Evolutionary conservation across 2,113 vertebrate genomes (phyloP), one percentile per base, ranked within the genome.

Genomic region (Passerina amoena): DNA sequence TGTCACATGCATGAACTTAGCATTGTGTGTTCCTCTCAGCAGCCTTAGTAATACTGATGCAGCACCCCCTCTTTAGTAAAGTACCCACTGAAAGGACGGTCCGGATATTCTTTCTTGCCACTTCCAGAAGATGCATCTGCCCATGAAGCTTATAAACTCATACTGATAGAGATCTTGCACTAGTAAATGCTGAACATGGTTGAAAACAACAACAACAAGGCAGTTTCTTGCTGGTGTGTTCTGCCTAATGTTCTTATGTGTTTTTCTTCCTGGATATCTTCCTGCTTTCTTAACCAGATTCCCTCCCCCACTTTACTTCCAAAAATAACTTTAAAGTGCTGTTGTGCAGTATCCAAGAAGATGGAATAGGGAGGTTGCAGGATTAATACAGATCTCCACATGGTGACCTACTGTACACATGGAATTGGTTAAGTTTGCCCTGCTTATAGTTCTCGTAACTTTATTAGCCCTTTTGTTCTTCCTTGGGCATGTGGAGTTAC

Each of bases 381-480:
- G 82, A 94, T 95, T 95, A 92, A 81, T 95, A 79, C 56, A 86
- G 40, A 75, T 88, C 47, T 96, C 89, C 92, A 96, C 86, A 82
- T 95, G 93, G 90, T 93, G 85, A 94, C 90, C 90, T 93, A 33
- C 56, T 83, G 77, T 71, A 79, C 82, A 75, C 24, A 28, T 86
- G 86, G 79, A 78, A 38, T 75, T 93, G 76, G 64, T 95, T 94
- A 93, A 45, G n/a, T 86, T 93, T 88, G 51, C n/a, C 65, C 60
- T 84, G n/a, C 60, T 84, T 88, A 35, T 7, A 86, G 48, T 63
- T 90, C 68, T 81, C 0, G 0, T 54, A 78, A 92, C 68, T 93
- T 92, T 90, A 24, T 82, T 75, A 44, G 51, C 64, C 82, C 64
- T 94, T 93, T 75, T 94, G 44, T 94, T 91, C 35, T 96, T 87